Evolutionary conservation across 2,797 vertebrate species (phyloP).

Genomic region (Sebastes vulpes): DNA sequence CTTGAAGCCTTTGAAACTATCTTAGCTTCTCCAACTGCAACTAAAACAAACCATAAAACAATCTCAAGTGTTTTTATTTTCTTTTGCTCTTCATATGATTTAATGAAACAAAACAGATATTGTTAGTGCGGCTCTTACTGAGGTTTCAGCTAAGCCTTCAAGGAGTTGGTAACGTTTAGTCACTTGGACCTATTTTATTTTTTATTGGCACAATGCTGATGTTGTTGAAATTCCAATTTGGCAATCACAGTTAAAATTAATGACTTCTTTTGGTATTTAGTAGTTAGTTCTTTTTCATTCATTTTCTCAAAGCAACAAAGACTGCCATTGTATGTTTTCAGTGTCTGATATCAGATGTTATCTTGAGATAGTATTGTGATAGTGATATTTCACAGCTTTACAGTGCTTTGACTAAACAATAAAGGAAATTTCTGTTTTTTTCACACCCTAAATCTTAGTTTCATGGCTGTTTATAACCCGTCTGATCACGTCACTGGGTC

Average conservation of each 20-base stretch:
- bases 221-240: neutral
- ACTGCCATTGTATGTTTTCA: neutral
- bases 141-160: neutral
- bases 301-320: neutral
- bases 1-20: conserved; percentile 61
- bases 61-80: neutral
- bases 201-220: neutral
- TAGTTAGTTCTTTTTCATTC: neutral
- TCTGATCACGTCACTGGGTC: neutral
- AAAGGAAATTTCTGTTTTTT: neutral
- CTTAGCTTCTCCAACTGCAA: conserved; percentile 38
- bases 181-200: neutral
- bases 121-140: neutral
- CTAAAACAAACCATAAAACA: conserved; percentile 58
- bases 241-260: neutral
- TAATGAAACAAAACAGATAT: conserved; percentile 17
- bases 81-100: conserved; percentile 14
- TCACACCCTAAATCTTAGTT: neutral
- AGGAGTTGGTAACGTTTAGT: neutral
- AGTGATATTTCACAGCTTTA: neutral
- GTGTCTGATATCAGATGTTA: neutral
- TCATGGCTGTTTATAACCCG: neutral
- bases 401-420: neutral
- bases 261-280: neutral
- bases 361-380: neutral